These are phyloP conservation scores for Neoaliturus tenellus DNA, from an alignment of 2,888 invertebrate genomes.

Conservation along the genomic window DNA sequence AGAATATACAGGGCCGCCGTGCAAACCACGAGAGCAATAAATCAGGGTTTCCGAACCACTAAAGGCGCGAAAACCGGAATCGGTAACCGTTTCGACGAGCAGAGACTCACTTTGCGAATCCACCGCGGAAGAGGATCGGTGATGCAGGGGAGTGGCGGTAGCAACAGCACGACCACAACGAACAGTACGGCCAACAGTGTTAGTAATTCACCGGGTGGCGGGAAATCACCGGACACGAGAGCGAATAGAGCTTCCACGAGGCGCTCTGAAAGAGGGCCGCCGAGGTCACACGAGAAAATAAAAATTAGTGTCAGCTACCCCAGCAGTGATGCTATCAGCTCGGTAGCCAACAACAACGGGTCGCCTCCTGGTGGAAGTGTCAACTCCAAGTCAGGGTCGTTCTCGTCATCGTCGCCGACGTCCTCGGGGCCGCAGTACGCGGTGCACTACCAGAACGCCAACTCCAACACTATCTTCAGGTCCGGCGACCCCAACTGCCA, in stretches of 20 bases:
- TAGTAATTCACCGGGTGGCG: slow-evolving; percentile 73
- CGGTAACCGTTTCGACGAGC: slow-evolving; percentile 90
- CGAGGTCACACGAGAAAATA: slow-evolving; percentile 82
- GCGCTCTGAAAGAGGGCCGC: slow-evolving; percentile 59
- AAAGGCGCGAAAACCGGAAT: slow-evolving; percentile 77
- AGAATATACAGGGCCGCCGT: slow-evolving; percentile 96
- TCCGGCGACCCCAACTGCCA: slow-evolving; percentile 75
- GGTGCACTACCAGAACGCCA: slow-evolving; percentile 79
- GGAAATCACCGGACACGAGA: slow-evolving; percentile 72
- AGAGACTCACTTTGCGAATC: slow-evolving; percentile 92
- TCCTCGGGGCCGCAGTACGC: slow-evolving; percentile 76
- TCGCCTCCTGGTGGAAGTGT: slow-evolving; percentile 59
- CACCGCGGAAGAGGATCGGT: slow-evolving; percentile 87
- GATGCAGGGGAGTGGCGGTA: slow-evolving; percentile 76
- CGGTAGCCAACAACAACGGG: slow-evolving; percentile 63
- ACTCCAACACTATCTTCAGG: slow-evolving; percentile 70
- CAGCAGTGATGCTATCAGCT: slow-evolving; percentile 80
- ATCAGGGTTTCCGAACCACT: slow-evolving; percentile 92
- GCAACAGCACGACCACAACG: slow-evolving; percentile 69
- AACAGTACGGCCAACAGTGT: slow-evolving; percentile 70
- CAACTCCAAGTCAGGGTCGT: slow-evolving; percentile 62
- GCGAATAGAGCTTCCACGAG: slow-evolving; percentile 61
- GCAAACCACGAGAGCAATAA: slow-evolving; percentile 93
- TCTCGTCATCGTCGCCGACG: slow-evolving; percentile 70
- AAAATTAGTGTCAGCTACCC: slow-evolving; percentile 93